Evolutionary conservation across 2,797 vertebrate species (phyloP), one percentile per base, ranked within the genome.

Genomic region (Notolepis coatsorum): DNA sequence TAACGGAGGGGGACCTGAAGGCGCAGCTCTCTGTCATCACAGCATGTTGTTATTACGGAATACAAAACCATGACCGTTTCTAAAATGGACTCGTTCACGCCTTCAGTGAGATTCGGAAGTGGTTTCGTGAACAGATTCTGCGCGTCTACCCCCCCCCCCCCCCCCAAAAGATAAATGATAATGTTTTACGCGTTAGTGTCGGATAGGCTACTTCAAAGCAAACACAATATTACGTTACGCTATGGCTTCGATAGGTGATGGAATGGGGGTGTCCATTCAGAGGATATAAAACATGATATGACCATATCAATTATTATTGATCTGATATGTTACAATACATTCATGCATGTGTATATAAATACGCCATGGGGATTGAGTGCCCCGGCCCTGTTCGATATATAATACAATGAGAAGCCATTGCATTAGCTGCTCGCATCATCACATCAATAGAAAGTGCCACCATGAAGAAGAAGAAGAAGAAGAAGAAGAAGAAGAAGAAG

Each of bases 21-120:
- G 80, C 81, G 84, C 90, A 87, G 84, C 75, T 85, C 73, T 81
- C 82, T 86, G 77, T 71, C 86, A 84, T 84, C 81, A 84, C 87
- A 86, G 82, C 86, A 87, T 84, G 81, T 77, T 71, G 88, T 79
- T 67, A 73, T 79, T 81, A 80, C 73, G 83, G 71, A 80, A 86
- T 59, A 84, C 77, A 77, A 82, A 56, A 73, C 35, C 61, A 50
- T 73, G 82, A 79, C 79, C 62, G 58, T 81, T 76, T 84, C 71
- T 84, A 84, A 90, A 84, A 84, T 84, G 80, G 73, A 86, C 79
- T 78, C 83, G 68, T 7, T 59, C 62, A 43, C 51, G 60, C 10
- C 47, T 61, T 54, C 20, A 0, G 47, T 56, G 42, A 1, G 21
- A 61, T 71, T 54, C 59, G 23, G 55, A 43, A 47, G 67, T 39